Evolutionary conservation across 2,797 vertebrate genomes (phyloP).

Genomic region (Moxostoma hubbsi): DNA sequence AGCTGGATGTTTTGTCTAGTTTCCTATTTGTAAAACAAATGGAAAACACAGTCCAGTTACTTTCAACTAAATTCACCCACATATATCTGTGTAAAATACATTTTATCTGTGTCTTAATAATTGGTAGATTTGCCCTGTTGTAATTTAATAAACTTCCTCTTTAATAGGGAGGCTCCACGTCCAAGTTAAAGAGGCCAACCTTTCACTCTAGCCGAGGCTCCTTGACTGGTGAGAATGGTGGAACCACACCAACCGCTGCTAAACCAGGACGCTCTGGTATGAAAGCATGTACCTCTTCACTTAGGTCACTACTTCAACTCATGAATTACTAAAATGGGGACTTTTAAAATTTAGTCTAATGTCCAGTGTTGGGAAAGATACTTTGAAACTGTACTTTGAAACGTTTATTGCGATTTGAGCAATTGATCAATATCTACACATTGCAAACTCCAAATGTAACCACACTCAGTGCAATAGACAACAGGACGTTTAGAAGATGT

Average conservation of each 20-base stretch:
- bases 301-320: not conserved
- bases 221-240: conserved; percentile 92
- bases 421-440: too few species aligned
- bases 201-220: conserved; percentile 97
- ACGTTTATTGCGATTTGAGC: too few species aligned
- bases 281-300: conserved; percentile 45
- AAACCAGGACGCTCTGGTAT: conserved; percentile 87
- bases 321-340: not conserved
- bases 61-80: not conserved
- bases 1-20: too few species aligned
- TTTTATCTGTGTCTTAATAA: not conserved
- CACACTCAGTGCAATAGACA: too few species aligned
- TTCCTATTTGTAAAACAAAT: not conserved
- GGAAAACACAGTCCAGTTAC: conserved; percentile 9
- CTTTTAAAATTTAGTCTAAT: not conserved
- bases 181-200: conserved; percentile 92
- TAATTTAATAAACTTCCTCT: conserved; percentile 23
- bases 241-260: conserved; percentile 81
- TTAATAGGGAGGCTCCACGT: conserved; percentile 84
- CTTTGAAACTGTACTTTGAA: not conserved
- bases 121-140: not conserved
- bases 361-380: not conserved
- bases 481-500: too few species aligned
- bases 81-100: too few species aligned
- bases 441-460: too few species aligned